Evolutionary conservation across 2,797 vertebrate genomes (phyloP).

Genomic region (Erpetoichthys calabaricus): DNA sequence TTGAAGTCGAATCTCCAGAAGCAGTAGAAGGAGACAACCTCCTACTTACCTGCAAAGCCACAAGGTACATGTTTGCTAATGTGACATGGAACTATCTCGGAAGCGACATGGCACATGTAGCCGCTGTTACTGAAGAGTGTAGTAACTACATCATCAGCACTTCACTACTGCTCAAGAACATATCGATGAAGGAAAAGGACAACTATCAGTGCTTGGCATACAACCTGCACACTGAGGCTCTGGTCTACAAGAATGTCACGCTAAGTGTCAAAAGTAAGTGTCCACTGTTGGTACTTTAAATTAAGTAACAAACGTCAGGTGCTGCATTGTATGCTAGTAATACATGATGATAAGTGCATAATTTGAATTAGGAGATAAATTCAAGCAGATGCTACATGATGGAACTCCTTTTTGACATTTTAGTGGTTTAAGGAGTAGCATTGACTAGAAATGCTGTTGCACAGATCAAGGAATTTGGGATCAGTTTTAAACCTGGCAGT

Average conservation of each 20-base stretch:
- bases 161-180: conserved; percentile 47
- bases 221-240: conserved; percentile 32
- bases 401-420: too few relatives aligned
- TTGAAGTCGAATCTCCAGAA: conserved; percentile 30
- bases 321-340: too few relatives aligned
- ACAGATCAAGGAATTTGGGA: too few relatives aligned
- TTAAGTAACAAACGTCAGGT: too few relatives aligned
- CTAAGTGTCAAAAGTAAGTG: conserved; percentile 58
- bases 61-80: conserved; percentile 61
- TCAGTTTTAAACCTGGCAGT: too few relatives aligned
- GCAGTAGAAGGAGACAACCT: conserved; percentile 51
- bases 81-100: conserved; percentile 57
- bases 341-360: too few relatives aligned
- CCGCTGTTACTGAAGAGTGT: conserved; percentile 21
- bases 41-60: conserved; percentile 57
- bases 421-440: too few relatives aligned
- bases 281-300: not conserved
- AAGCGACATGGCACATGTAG: conserved; percentile 25
- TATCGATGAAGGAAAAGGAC: conserved; percentile 39
- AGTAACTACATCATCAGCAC: conserved; percentile 50
- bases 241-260: conserved; percentile 32
- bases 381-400: too few relatives aligned
- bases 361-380: too few relatives aligned
- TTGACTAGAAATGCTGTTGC: too few relatives aligned
- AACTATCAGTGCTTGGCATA: conserved; percentile 57